Base-by-base conservation (phyloP, 1,140 invertebrate genomes). In the Scylla paramamosain region DNA sequence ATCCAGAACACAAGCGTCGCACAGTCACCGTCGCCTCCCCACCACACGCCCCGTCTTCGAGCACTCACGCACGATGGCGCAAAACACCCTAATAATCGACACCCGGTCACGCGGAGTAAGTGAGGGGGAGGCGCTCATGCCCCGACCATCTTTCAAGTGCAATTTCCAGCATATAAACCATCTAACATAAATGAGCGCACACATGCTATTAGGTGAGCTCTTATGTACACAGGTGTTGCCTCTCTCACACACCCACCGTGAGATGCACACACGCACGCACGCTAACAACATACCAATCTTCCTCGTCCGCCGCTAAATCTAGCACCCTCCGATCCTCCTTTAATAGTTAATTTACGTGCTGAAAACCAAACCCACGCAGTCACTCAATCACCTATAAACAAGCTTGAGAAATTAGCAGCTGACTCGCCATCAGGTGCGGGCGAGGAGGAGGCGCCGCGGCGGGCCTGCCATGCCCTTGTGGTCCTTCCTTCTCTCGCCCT, bases 301-400 rank as follows among this genome's bases (percentile, higher is more conserved):
- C 88, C 92, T 32, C 83, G 29, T 4, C 84, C 82, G 77, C 94
- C 94, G 94, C 94, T 84, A 95, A 92, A 95, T 92, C 94, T 92
- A 92, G 90, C 94, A 95, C 94, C 94, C 94, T 59, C 77, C 83
- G 94, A 95, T 87, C 91, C 91, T 95, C 48, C 94, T 95, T 91
- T 95, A 95, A 95, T 95, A 95, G 94, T 95, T 95, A 95, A 95
- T 95, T 95, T 95, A 95, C 94, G 94, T 95, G 94, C 91, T 95
- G 94, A 95, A 95, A 95, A 95, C 94, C 94, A 95, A 95, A 92
- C 94, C 94, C 91, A 95, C 94, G 91, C 90, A 95, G 94, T 95
- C 94, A 95, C 91, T 95, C 94, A 95, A 95, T 95, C 94, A 95
- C 94, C 94, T 29, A 95, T 95, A 95, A 95, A 95, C 94, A 95